phyloP scores from a whole-genome alignment of 2,888 invertebrate genomes.

The Cryptus armator region DNA sequence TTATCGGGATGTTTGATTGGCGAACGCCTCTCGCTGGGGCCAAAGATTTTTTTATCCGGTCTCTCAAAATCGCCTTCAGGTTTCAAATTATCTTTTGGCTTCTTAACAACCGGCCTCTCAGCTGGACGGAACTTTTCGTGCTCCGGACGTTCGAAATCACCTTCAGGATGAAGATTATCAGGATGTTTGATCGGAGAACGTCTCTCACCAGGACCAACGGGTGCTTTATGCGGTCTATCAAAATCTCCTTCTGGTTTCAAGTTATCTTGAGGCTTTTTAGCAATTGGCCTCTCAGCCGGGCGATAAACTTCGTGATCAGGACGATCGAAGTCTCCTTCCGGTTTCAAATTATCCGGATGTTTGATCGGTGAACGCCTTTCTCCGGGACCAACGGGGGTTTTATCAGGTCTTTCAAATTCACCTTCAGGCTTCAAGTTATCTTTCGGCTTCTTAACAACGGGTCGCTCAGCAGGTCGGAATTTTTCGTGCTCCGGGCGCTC shows the following conservation, averaged over 20 bases:
- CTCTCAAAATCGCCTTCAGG: constrained; percentile 88
- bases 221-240: constrained; percentile 86
- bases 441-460: constrained; percentile 83
- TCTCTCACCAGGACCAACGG: constrained; percentile 86
- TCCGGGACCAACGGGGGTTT: constrained; percentile 72
- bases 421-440: constrained; percentile 86
- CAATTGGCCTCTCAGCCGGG: constrained; percentile 81
- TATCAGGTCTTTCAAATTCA: constrained; percentile 85
- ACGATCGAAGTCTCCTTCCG: constrained; percentile 86
- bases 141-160: constrained; percentile 84
- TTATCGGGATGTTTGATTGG: constrained; percentile 87
- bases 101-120: constrained; percentile 82
- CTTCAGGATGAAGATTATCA: constrained; percentile 87
- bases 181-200: constrained; percentile 80
- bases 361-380: constrained; percentile 81
- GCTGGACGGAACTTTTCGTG: constrained; percentile 75
- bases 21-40: constrained; percentile 86
- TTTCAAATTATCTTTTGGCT: constrained; percentile 82
- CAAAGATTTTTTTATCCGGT: constrained; percentile 86
- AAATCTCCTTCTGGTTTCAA: constrained; percentile 87
- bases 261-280: constrained; percentile 84
- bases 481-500: constrained; percentile 85
- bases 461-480: constrained; percentile 80
- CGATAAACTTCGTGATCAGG: constrained; percentile 85
- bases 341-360: constrained; percentile 86